Evolutionary conservation across 1,140 invertebrate genomes (phyloP).

Genomic region (Chelonus insularis): DNA sequence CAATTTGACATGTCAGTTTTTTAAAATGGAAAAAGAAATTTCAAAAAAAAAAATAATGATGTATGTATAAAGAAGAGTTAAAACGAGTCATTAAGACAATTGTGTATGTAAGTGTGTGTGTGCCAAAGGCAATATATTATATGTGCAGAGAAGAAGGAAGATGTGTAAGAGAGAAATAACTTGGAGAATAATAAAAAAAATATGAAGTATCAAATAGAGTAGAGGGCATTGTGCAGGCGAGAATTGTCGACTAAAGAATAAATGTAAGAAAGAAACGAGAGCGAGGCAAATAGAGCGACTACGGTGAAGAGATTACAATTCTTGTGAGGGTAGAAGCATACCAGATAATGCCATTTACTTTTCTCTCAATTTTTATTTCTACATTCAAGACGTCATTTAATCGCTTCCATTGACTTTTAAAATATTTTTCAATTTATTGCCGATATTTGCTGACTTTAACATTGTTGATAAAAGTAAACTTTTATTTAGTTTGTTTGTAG

Average conservation of each 20-base stretch:
- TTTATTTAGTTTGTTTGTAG: too few species aligned
- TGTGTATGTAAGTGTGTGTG: not conserved
- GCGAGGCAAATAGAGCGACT: slow-evolving; percentile 10
- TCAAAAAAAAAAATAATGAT: too few species aligned
- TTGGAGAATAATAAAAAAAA: slow-evolving; percentile 7
- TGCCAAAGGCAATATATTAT: slow-evolving; percentile 15
- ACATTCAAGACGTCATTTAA: not conserved
- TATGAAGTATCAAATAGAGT: slow-evolving; percentile 11
- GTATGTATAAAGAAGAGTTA: not conserved
- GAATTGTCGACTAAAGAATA: slow-evolving; percentile 6
- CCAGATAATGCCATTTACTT: slow-evolving; percentile 13
- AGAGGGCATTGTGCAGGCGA: slow-evolving; percentile 23
- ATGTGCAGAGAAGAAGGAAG: not conserved
- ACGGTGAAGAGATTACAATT: slow-evolving; percentile 12
- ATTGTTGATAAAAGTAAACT: too few species aligned
- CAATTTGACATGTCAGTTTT: too few species aligned
- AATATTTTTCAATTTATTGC: slow-evolving; percentile 6
- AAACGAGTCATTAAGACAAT: slow-evolving; percentile 2
- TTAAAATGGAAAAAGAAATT: too few species aligned
- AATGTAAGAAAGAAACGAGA: not conserved
- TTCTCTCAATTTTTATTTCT: not conserved
- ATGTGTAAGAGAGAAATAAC: not conserved
- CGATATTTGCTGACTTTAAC: too few species aligned
- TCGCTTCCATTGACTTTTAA: not conserved
- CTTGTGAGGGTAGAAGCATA: slow-evolving; percentile 5